Evolutionary conservation across 2,888 invertebrate species (phyloP).

Genomic region (Caenorhabditis wallacei): DNA sequence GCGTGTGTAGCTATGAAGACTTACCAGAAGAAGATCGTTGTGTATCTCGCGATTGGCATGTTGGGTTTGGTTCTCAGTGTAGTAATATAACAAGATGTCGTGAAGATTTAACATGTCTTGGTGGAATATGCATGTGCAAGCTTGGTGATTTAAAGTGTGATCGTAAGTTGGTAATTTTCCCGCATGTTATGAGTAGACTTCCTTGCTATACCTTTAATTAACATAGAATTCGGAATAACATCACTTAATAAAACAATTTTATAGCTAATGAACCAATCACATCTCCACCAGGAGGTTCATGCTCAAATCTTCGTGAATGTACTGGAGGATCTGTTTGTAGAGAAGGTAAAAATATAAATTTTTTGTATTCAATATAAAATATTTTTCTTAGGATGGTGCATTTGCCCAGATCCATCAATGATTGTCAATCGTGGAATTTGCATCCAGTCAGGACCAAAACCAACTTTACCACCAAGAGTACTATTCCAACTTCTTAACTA

Average conservation of each 20-base stretch:
- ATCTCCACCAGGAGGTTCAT: constrained; percentile 82
- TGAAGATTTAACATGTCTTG: constrained; percentile 71
- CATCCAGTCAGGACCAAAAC: constrained; percentile 72
- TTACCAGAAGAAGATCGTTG: constrained; percentile 68
- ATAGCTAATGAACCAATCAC: constrained; percentile 77
- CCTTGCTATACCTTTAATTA: neutral
- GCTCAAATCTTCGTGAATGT: constrained; percentile 79
- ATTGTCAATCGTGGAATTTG: constrained; percentile 79
- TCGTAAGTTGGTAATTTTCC: constrained; percentile 68
- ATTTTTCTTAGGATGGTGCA: constrained; percentile 78
- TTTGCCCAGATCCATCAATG: constrained; percentile 82
- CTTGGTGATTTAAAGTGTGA: constrained; percentile 66
- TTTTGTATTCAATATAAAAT: neutral
- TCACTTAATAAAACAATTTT: constrained; percentile 35
- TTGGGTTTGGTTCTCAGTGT: constrained; percentile 68
- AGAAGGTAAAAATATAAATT: constrained; percentile 58
- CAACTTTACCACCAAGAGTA: constrained; percentile 72
- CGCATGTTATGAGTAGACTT: neutral
- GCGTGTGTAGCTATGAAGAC: constrained; percentile 71
- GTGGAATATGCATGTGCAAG: constrained; percentile 75
- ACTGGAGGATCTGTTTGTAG: constrained; percentile 77
- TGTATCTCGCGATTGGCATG: constrained; percentile 63
- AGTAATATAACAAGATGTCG: constrained; percentile 67
- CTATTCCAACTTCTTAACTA: constrained; percentile 2
- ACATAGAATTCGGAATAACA: neutral